These are phyloP conservation scores for Oreotrochilus melanogaster DNA, from an alignment of 2,113 vertebrate species.

Conservation along the genomic window DNA sequence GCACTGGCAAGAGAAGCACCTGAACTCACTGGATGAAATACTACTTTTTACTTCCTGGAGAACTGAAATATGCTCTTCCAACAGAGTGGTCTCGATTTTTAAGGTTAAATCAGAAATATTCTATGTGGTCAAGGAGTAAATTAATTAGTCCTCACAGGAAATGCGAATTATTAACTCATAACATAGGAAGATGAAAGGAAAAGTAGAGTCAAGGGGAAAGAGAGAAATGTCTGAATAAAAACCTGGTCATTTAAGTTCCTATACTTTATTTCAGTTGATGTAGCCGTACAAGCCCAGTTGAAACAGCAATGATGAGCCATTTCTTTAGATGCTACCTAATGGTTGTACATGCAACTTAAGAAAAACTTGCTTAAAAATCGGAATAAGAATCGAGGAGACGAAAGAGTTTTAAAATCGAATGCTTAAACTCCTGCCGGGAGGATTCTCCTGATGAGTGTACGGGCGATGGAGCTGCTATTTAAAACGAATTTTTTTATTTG, in stretches of 20 bases:
- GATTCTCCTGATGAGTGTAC: not conserved
- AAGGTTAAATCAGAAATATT: not conserved
- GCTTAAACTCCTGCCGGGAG: not conserved
- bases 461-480: not conserved
- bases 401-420: not conserved
- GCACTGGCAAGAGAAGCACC: not conserved
- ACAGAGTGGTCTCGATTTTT: not conserved
- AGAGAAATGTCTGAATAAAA: not conserved
- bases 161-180: not conserved
- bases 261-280: not conserved
- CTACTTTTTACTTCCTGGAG: not conserved
- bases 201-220: too few relatives aligned
- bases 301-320: not conserved
- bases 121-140: not conserved
- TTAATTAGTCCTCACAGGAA: not conserved
- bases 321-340: not conserved
- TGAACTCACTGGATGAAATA: not conserved
- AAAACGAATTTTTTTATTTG: slow-evolving; percentile 4
- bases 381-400: not conserved
- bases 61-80: not conserved
- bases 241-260: not conserved
- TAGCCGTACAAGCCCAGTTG: not conserved
- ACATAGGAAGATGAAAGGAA: not conserved
- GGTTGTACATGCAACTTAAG: not conserved
- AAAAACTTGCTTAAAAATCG: not conserved